Conservation (phyloP, 1,140 invertebrate species). For the Leptoteleia sp. region DNA sequence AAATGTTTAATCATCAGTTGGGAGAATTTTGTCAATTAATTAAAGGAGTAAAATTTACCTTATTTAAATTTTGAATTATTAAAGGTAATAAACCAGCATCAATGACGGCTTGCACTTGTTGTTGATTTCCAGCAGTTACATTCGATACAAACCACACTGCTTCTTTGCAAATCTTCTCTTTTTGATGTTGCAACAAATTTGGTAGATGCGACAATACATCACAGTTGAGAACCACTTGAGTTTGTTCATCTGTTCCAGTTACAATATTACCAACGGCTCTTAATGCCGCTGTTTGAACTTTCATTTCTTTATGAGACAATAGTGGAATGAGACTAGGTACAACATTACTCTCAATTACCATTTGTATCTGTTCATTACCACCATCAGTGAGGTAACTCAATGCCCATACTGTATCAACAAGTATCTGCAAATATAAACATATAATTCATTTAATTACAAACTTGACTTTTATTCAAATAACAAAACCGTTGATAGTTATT, state of each 20-base stretch:
- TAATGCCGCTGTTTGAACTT: conserved; percentile 98
- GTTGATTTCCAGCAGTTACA: conserved; percentile 98
- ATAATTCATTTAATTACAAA: too few species aligned
- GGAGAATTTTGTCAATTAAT: too few species aligned
- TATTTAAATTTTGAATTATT: conserved; percentile 93
- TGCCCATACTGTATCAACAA: conserved; percentile 99
- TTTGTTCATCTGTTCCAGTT: conserved; percentile 99
- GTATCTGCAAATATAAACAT: conserved; percentile 91
- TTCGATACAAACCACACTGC: conserved; percentile 99
- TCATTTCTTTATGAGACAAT: conserved; percentile 97
- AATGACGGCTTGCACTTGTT: conserved; percentile 98
- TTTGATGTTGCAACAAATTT: conserved; percentile 92
- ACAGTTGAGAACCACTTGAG: conserved; percentile 85
- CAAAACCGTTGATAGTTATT: too few species aligned
- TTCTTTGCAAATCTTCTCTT: conserved; percentile 94
- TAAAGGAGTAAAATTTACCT: conserved; percentile 82
- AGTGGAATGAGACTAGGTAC: conserved; percentile 97
- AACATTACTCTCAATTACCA: conserved; percentile 98
- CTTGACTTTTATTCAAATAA: too few species aligned
- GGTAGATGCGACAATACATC: conserved; percentile 96
- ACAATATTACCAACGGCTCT: conserved; percentile 99
- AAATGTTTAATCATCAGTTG: too few species aligned
- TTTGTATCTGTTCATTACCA: conserved; percentile 99
- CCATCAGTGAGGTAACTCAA: conserved; percentile 99
- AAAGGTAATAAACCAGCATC: conserved; percentile 96